A percentile compares a stretch with the other conserved stretches of the same genome.
phyloP scores from a whole-genome alignment of 2,888 invertebrate species.

The Erynnis tages region DNA sequence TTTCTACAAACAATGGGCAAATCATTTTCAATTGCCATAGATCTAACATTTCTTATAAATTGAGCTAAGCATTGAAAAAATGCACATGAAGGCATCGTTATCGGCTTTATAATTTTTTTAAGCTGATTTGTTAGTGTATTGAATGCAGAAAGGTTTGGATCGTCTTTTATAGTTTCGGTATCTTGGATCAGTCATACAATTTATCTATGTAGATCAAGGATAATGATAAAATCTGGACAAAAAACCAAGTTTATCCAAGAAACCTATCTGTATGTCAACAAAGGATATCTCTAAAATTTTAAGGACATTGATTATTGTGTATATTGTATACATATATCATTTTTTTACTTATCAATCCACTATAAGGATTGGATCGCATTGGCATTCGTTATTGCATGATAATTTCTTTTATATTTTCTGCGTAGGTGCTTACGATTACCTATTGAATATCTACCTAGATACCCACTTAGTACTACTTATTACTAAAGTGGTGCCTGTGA shows the following conservation, averaged over 20 bases:
- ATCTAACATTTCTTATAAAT: not conserved
- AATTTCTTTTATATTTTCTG: no score
- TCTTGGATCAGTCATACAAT: not conserved
- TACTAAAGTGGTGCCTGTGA: no score
- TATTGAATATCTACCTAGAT: no score
- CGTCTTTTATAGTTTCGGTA: no score
- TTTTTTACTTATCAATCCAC: no score
- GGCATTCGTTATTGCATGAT: no score
- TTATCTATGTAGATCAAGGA: conserved; percentile 18
- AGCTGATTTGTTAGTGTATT: no score
- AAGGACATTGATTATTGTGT: not conserved
- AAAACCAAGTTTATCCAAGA: not conserved
- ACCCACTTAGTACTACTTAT: no score
- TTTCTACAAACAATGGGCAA: conserved; percentile 38
- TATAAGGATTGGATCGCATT: no score
- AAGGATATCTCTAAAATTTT: not conserved
- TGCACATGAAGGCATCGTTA: not conserved
- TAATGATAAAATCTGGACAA: not conserved
- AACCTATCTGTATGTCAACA: not conserved
- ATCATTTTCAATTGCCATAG: conserved; percentile 40
- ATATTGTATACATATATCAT: no score
- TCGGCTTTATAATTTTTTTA: not conserved
- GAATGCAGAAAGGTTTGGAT: no score
- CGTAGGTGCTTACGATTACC: no score
- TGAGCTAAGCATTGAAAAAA: conserved; percentile 13